Evolutionary conservation across 2,888 invertebrate species (phyloP).

Genomic region (Lordiphosa fenestrarum): DNA sequence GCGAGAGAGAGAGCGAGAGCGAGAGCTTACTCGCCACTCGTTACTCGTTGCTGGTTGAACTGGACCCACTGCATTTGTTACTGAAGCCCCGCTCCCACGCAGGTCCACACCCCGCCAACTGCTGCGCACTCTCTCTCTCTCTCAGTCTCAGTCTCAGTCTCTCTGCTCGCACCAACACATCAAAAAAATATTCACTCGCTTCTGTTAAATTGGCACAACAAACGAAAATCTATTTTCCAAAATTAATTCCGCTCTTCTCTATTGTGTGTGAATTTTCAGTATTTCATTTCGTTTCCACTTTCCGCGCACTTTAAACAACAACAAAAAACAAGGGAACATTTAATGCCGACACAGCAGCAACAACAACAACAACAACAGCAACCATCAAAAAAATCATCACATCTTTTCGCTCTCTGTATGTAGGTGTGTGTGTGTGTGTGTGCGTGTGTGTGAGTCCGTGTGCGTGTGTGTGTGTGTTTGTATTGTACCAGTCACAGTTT

Average conservation of each 20-base stretch:
- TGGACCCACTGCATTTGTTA: neutral
- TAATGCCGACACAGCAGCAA: conserved; percentile 45
- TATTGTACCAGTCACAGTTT: conserved; percentile 45
- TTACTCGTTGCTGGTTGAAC: conserved; percentile 5
- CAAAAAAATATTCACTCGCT: conserved; percentile 17
- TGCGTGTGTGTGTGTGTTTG: conserved; percentile 18
- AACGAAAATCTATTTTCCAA: conserved; percentile 21
- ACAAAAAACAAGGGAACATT: conserved; percentile 49
- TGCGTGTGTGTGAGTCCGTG: neutral
- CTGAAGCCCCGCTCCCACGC: conserved; percentile 19
- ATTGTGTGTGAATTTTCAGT: conserved; percentile 13
- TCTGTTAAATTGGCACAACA: conserved; percentile 33
- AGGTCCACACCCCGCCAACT: conserved; percentile 21
- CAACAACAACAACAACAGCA: conserved; percentile 1
- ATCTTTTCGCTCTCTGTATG: conserved; percentile 20
- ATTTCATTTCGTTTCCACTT: conserved; percentile 43
- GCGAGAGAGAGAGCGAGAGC: neutral
- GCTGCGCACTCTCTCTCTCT: conserved; percentile 13
- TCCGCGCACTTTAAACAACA: conserved; percentile 24
- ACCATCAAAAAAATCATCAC: conserved; percentile 23
- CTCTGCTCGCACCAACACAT: conserved; percentile 42
- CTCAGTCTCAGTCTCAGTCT: neutral
- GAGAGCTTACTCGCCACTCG: conserved; percentile 12
- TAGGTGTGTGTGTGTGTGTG: neutral
- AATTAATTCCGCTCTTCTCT: conserved; percentile 11